Percentiles rank a stretch among this genome's conserved stretches.
phyloP scores from a whole-genome alignment of 2,888 invertebrate species.

The Diarsia brunnea region DNA sequence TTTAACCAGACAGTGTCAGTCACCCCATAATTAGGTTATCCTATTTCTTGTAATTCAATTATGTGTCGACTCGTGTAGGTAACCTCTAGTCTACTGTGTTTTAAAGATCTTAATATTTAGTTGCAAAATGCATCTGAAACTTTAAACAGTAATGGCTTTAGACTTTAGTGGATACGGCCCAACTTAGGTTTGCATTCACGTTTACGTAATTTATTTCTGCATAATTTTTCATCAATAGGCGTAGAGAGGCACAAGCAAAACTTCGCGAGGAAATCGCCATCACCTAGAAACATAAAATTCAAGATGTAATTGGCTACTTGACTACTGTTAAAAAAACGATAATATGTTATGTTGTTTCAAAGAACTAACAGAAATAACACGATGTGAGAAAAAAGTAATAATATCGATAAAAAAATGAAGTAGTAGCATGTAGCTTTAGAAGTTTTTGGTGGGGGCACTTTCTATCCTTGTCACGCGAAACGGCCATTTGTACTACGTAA shows the following conservation, averaged over 20 bases:
- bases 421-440: too few relatives aligned
- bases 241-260: neutral
- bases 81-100: neutral
- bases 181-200: neutral
- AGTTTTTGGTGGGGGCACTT: too few relatives aligned
- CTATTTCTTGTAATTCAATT: constrained; percentile 64
- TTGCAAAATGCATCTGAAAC: neutral
- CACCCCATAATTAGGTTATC: constrained; percentile 52
- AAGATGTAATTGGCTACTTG: too few relatives aligned
- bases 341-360: too few relatives aligned
- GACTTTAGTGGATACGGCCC: neutral
- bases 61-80: constrained; percentile 37
- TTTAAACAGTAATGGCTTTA: neutral
- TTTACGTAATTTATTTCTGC: neutral
- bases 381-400: too few relatives aligned
- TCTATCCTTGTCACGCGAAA: too few relatives aligned
- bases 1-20: constrained; percentile 50
- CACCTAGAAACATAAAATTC: neutral
- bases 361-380: too few relatives aligned
- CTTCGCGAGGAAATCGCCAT: neutral
- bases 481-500: too few relatives aligned
- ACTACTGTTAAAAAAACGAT: too few relatives aligned
- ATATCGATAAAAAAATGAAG: too few relatives aligned
- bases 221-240: neutral
- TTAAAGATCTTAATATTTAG: neutral